Percentiles rank a stretch among this genome's conserved stretches.
These are phyloP conservation scores for Agrilus cyanescens DNA, from an alignment of 2,888 invertebrate species.

Conservation along the genomic window DNA sequence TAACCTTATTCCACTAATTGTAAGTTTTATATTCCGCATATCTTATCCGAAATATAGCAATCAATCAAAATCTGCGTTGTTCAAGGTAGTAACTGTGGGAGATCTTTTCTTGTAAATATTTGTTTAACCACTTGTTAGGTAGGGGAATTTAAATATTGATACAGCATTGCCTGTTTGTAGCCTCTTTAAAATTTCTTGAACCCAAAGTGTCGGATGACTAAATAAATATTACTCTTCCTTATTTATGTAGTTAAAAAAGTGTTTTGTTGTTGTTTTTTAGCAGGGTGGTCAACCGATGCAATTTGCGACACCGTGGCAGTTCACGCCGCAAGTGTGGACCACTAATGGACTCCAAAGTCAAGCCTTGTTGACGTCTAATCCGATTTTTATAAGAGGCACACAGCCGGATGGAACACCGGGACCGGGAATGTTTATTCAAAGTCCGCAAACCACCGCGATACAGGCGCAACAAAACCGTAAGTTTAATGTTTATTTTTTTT, in stretches of 20 bases:
- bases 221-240: too few species aligned
- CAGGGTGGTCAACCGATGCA: conserved; percentile 62
- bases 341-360: conserved; percentile 57
- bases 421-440: conserved; percentile 71
- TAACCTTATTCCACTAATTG: too few species aligned
- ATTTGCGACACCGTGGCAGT: conserved; percentile 65
- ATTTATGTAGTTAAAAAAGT: not conserved
- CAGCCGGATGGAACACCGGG: conserved; percentile 59
- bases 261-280: conserved; percentile 28
- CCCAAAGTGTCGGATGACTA: too few species aligned
- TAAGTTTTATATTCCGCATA: too few species aligned
- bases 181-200: too few species aligned
- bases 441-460: conserved; percentile 52
- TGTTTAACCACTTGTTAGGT: too few species aligned
- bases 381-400: conserved; percentile 70
- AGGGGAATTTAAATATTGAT: too few species aligned
- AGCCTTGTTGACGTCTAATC: conserved; percentile 60
- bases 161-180: too few species aligned
- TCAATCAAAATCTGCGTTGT: too few species aligned
- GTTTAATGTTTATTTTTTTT: conserved; percentile 22
- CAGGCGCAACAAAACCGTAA: conserved; percentile 57
- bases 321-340: conserved; percentile 68
- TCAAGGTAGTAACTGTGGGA: too few species aligned
- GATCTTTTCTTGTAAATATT: too few species aligned
- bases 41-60: too few species aligned